Percentiles rank a stretch among this genome's conserved stretches.
Evolutionary conservation across 2,797 vertebrate genomes (phyloP).

Genomic region (Sebastes steindachneri): DNA sequence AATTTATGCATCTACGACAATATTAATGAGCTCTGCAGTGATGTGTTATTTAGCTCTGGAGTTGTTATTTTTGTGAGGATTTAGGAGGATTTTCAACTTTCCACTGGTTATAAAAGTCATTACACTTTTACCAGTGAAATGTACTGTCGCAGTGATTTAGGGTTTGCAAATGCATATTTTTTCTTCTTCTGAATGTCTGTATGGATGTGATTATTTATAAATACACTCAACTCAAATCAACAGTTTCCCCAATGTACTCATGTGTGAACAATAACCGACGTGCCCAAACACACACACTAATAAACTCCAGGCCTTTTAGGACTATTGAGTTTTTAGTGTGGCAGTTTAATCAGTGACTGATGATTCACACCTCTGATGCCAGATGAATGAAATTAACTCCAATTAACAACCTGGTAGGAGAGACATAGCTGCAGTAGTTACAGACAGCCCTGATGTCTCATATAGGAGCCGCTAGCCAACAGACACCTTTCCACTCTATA

Average conservation of each 20-base stretch:
- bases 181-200: no score
- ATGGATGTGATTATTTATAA: not conserved
- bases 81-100: not conserved
- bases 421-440: not conserved
- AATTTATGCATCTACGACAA: not conserved
- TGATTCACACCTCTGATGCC: not conserved
- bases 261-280: not conserved
- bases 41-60: not conserved
- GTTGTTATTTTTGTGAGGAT: not conserved
- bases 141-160: rapidly evolving
- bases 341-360: not conserved
- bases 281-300: not conserved
- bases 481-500: not conserved
- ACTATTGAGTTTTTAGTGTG: no score
- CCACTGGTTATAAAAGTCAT: not conserved
- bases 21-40: not conserved
- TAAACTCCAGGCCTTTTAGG: not conserved
- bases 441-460: not conserved
- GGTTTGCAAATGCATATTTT: no score
- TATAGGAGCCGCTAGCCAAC: not conserved
- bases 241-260: not conserved
- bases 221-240: not conserved
- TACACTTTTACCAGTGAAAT: not conserved
- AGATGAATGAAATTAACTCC: constrained; percentile 11
- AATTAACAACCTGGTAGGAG: not conserved